Conservation (phyloP, 2,888 invertebrate genomes). For the Sarcophaga subvicina region DNA sequence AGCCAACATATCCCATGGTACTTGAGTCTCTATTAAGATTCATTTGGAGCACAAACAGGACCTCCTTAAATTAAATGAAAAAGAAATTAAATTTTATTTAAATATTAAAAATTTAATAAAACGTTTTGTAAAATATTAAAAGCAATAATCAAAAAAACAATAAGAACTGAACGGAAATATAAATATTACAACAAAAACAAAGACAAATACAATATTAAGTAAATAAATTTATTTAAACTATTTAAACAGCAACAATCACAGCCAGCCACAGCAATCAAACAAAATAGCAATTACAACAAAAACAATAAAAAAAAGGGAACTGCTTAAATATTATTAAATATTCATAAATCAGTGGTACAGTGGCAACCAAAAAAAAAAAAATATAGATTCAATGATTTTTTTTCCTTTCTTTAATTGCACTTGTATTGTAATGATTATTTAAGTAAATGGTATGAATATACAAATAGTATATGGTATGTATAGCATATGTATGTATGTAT, state of each 20-base stretch:
- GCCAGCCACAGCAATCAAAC: slow-evolving; percentile 20
- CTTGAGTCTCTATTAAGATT: too few relatives aligned
- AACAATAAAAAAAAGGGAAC: neutral
- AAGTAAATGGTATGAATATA: slow-evolving; percentile 8
- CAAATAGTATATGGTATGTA: slow-evolving; percentile 40
- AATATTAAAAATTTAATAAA: too few relatives aligned
- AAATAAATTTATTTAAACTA: slow-evolving; percentile 52
- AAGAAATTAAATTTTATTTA: too few relatives aligned
- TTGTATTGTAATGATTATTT: neutral
- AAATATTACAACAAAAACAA: slow-evolving; percentile 38
- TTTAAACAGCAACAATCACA: slow-evolving; percentile 40
- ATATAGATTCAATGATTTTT: too few relatives aligned
- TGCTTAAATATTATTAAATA: slow-evolving; percentile 41
- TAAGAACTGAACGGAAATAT: neutral
- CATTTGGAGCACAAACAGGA: too few relatives aligned
- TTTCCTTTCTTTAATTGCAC: neutral
- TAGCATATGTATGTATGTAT: slow-evolving; percentile 56
- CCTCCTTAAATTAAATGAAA: too few relatives aligned
- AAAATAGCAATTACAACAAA: slow-evolving; percentile 14
- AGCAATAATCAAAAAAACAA: neutral
- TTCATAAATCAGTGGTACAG: slow-evolving; percentile 46
- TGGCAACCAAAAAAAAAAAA: neutral
- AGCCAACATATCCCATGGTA: too few relatives aligned
- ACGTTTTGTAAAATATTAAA: too few relatives aligned
- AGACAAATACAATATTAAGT: slow-evolving; percentile 16